These are phyloP conservation scores for Noctuana brunneofusca DNA, from an alignment of 2,888 invertebrate species.

Conservation along the genomic window DNA sequence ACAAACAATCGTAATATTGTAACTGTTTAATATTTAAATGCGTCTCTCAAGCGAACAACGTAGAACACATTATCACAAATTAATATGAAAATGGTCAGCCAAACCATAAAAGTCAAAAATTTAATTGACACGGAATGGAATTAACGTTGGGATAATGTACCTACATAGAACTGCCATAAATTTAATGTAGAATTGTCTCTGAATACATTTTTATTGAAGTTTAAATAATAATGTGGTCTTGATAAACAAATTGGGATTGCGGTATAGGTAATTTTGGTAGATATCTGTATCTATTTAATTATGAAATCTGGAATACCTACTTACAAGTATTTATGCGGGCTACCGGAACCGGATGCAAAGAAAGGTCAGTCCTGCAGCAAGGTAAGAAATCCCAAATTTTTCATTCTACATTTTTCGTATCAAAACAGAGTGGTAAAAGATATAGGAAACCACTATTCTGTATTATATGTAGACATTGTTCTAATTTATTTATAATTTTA, in stretches of 20 bases:
- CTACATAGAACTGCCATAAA: conserved; percentile 15
- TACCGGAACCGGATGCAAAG: no score
- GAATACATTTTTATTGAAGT: conserved; percentile 5
- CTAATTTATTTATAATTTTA: no score
- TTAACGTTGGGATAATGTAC: conserved; percentile 10
- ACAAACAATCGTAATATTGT: conserved; percentile 56
- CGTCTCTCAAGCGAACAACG: conserved; percentile 41
- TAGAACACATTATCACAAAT: conserved; percentile 42
- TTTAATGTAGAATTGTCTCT: conserved; percentile 20
- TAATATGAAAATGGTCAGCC: conserved; percentile 36
- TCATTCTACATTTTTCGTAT: no score
- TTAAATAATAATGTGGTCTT: neutral
- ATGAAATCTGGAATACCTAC: no score
- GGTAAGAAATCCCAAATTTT: no score
- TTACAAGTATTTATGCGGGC: no score
- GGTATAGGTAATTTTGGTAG: neutral
- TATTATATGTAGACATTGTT: no score
- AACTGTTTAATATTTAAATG: conserved; percentile 56
- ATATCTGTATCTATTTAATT: no score
- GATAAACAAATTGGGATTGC: neutral
- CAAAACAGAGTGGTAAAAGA: no score
- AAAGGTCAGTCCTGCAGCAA: no score
- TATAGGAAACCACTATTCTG: no score
- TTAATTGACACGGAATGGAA: conserved; percentile 34
- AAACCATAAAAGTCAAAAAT: conserved; percentile 37